Base-by-base conservation (phyloP, 2,113 vertebrate genomes). In the Pomatostomus ruficeps region DNA sequence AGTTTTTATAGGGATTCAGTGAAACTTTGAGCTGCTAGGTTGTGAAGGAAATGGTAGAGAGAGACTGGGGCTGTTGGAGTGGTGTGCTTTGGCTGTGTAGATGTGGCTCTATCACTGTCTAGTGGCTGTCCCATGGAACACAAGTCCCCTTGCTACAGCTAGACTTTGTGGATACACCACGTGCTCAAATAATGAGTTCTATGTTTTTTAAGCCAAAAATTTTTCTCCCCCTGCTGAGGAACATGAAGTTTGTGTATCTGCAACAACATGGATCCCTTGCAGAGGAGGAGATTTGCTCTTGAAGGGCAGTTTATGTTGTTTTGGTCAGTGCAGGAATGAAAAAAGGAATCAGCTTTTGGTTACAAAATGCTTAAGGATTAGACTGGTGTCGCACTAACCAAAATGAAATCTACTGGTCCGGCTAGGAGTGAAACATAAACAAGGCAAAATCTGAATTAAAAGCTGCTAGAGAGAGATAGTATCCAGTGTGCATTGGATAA, bases 61-160 rank as follows among this genome's bases (percentile, higher is more conserved):
- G 51, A 68, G 48, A 29, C 71, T 70, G 40, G 19, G 58, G 29
- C 43, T 88, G 3, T 35, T 51, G 48, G 51, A 58, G 21, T 24
- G 29, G 8, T n/a, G 45, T 46, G 21, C 28, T 89, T 59, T 6
- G 43, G 42, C 48, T 88, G 40, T 71, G 72, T 94, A 74, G 66
- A 94, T 93, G 96, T 92, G 91, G 40, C 86, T 96, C 63, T 95
- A 96, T 89, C 95, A 95, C 96, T 96, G 96, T 94, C 96, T 97
- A 97, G 91, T 80, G 94, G 94, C 65, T 97, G 82, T 85, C 72
- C 88, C 85, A 83, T 26, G 36, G 89, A 95, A 92, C 85, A 67
- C 88, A 95, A 77, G 36, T 76, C 85, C 55, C 88, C 36, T 90
- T 2, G 3, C 73, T 91, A 48, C 63, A 93, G 82, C 68, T 92